These are phyloP conservation scores for Uloborus diversus DNA, from an alignment of 1,140 invertebrate genomes.

Conservation along the genomic window DNA sequence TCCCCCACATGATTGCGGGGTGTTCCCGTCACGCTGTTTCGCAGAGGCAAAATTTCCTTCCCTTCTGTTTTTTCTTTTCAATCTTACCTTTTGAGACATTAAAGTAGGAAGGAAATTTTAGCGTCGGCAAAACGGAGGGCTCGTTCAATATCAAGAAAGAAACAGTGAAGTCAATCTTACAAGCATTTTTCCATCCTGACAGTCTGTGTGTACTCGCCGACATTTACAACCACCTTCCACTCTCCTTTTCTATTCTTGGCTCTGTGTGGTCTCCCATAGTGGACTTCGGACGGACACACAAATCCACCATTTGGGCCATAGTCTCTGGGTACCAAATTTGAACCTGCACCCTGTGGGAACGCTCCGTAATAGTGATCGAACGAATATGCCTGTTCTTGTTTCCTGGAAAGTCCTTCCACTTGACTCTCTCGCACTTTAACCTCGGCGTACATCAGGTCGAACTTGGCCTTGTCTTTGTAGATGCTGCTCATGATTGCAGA, in stretches of 20 bases:
- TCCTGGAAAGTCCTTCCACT: slow-evolving; percentile 70
- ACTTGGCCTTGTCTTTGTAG: slow-evolving; percentile 74
- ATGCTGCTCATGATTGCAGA: slow-evolving; percentile 79
- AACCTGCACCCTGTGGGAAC: neutral
- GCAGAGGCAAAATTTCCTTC: too few relatives aligned
- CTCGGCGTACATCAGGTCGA: slow-evolving; percentile 76
- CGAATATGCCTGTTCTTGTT: slow-evolving; percentile 71
- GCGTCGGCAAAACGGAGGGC: too few relatives aligned
- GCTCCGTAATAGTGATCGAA: slow-evolving; percentile 69
- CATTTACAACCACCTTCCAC: slow-evolving; percentile 90
- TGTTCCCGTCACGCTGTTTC: too few relatives aligned
- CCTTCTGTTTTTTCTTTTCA: too few relatives aligned
- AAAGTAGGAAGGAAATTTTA: too few relatives aligned
- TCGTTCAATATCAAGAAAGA: slow-evolving; percentile 47
- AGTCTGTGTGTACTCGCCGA: slow-evolving; percentile 82
- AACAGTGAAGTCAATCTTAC: slow-evolving; percentile 66
- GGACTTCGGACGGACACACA: slow-evolving; percentile 84
- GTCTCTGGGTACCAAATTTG: slow-evolving; percentile 57
- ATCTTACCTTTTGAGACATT: too few relatives aligned
- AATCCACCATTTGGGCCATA: slow-evolving; percentile 73
- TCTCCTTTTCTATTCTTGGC: slow-evolving; percentile 78
- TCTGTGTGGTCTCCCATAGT: slow-evolving; percentile 82
- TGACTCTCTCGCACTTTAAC: slow-evolving; percentile 67
- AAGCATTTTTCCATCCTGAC: slow-evolving; percentile 83
- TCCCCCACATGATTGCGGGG: too few relatives aligned